phyloP scores from a whole-genome alignment of 1,140 invertebrate genomes.

The Prorops nasuta region DNA sequence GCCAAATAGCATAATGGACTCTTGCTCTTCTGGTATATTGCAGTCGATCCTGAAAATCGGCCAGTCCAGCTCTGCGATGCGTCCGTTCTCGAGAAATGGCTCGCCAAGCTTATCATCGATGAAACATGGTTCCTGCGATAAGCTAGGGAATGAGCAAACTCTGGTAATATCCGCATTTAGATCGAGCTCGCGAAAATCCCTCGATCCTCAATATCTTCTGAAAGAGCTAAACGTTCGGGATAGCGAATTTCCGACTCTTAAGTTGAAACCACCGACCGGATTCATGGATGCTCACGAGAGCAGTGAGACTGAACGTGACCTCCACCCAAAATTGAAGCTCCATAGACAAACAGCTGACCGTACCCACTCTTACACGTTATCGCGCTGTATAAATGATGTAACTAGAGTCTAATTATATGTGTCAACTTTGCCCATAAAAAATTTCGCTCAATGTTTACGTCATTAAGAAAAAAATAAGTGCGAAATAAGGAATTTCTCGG shows the following conservation, averaged over 20 bases:
- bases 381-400: slow-evolving; percentile 50
- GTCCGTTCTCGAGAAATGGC: slow-evolving; percentile 9
- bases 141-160: slow-evolving; percentile 31
- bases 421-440: too few species aligned
- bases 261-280: slow-evolving; percentile 50
- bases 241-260: slow-evolving; percentile 49
- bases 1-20: slow-evolving; percentile 40
- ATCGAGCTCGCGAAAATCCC: slow-evolving; percentile 36
- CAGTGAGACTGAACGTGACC: slow-evolving; percentile 56
- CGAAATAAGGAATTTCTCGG: slow-evolving; percentile 13
- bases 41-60: slow-evolving; percentile 42
- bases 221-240: slow-evolving; percentile 40
- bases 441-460: slow-evolving; percentile 54
- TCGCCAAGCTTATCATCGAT: too few species aligned
- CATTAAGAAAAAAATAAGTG: slow-evolving; percentile 31
- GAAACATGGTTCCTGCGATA: slow-evolving; percentile 28
- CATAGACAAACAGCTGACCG: slow-evolving; percentile 38
- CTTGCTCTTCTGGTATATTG: slow-evolving; percentile 34
- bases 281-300: slow-evolving; percentile 53
- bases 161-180: too few species aligned
- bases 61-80: slow-evolving; percentile 43
- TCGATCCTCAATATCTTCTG: slow-evolving; percentile 44
- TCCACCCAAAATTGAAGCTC: slow-evolving; percentile 49
- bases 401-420: too few species aligned
- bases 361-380: slow-evolving; percentile 28